A percentile compares a stretch with the other conserved stretches of the same genome.
phyloP scores from a whole-genome alignment of 2,113 vertebrate species.

The Oreochromis spilurus region DNA sequence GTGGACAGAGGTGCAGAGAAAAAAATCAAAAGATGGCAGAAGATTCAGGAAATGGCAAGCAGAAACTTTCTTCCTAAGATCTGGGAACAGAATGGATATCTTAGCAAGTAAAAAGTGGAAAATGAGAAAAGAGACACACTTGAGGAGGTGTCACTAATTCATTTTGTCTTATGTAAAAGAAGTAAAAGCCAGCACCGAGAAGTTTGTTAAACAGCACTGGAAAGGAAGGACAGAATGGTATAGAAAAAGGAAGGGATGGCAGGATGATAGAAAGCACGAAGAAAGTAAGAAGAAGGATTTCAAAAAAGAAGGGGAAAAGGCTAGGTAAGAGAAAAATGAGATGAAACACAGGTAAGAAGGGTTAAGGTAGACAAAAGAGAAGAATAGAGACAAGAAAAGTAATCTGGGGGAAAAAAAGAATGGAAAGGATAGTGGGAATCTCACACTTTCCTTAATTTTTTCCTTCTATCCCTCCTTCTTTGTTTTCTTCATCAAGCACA shows the following conservation, averaged over 20 bases:
- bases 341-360: neutral
- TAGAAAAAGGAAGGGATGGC: neutral
- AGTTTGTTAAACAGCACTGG: neutral
- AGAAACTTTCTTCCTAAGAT: neutral
- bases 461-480: neutral
- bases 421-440: neutral
- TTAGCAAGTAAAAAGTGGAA: neutral
- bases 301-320: neutral
- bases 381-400: neutral
- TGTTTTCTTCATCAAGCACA: neutral
- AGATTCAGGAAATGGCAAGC: neutral
- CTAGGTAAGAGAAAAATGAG: neutral
- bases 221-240: neutral
- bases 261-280: neutral
- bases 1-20: fast-evolving
- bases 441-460: neutral
- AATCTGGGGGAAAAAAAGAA: neutral
- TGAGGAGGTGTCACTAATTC: neutral
- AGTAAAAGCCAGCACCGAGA: neutral
- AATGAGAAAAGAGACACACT: neutral
- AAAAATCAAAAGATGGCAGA: neutral
- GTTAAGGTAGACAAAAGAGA: neutral
- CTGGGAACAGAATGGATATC: neutral
- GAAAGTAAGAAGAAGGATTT: neutral
- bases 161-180: neutral